A percentile compares a stretch with the other conserved stretches of the same genome.
These are phyloP conservation scores for Copsychus sechellarum DNA, from an alignment of 2,113 vertebrate genomes.

Conservation along the genomic window DNA sequence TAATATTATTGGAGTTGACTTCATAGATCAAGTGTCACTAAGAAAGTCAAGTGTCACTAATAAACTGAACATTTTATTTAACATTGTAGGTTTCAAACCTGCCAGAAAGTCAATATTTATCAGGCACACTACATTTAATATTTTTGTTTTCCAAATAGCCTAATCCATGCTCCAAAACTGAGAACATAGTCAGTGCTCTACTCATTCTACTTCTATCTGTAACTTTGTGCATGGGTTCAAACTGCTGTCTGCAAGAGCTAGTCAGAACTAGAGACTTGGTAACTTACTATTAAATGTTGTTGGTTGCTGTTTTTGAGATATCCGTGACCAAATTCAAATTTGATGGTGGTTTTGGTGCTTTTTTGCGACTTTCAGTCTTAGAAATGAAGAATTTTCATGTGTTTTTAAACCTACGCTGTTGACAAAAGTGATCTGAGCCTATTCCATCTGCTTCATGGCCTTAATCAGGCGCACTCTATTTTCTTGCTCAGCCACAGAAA, in stretches of 20 bases:
- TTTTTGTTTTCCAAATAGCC: constrained; percentile 52
- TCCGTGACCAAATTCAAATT: background rate
- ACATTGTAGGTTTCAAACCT: constrained; percentile 36
- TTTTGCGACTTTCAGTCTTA: background rate
- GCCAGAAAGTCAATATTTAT: constrained; percentile 67
- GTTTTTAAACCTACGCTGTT: background rate
- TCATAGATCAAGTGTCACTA: constrained; percentile 46
- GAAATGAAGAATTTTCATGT: background rate
- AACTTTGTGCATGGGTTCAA: background rate
- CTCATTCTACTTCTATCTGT: background rate
- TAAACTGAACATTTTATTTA: constrained; percentile 67
- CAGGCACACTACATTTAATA: constrained; percentile 47
- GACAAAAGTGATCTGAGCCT: background rate
- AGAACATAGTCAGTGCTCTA: constrained; percentile 22
- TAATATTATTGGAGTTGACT: constrained; percentile 68
- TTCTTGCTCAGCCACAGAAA: background rate
- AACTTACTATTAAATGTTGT: background rate
- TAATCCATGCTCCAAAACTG: constrained; percentile 31
- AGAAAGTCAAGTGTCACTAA: constrained; percentile 60
- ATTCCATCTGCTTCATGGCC: background rate
- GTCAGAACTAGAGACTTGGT: background rate
- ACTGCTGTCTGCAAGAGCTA: background rate
- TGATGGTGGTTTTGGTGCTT: background rate
- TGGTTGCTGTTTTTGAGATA: background rate
- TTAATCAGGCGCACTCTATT: background rate